phyloP scores from a whole-genome alignment of 2,113 vertebrate genomes.

The Podiceps cristatus region DNA sequence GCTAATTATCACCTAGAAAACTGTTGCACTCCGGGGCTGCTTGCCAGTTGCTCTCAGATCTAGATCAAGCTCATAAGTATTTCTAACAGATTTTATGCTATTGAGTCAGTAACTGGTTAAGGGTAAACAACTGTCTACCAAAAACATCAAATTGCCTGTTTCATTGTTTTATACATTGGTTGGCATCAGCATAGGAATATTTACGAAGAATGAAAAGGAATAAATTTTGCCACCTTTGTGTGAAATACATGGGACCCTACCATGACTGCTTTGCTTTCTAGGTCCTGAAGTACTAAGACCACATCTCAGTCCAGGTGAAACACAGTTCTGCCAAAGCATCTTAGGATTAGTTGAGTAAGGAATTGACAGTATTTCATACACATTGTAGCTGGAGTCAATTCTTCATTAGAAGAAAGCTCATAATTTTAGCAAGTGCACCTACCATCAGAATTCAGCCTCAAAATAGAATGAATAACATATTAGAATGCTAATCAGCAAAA shows the following conservation, averaged over 20 bases:
- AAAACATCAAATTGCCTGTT: slow-evolving; percentile 31
- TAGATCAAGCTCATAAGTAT: background rate
- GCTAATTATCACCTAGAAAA: background rate
- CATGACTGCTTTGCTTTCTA: background rate
- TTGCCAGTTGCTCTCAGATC: background rate
- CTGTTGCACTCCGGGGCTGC: background rate
- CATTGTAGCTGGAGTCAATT: background rate
- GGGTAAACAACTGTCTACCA: background rate
- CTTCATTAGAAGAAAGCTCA: slow-evolving; percentile 6
- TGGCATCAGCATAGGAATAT: background rate
- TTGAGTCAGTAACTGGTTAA: background rate
- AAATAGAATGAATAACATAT: background rate
- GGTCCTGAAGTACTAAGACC: background rate
- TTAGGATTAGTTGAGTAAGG: background rate
- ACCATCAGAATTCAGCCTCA: background rate
- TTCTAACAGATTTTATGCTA: background rate
- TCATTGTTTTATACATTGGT: background rate
- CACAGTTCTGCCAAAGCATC: slow-evolving; percentile 3
- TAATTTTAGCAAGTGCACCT: background rate
- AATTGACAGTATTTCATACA: background rate
- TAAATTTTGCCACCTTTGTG: slow-evolving; percentile 24
- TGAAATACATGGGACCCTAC: background rate
- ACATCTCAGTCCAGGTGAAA: slow-evolving; percentile 18
- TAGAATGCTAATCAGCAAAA: background rate
- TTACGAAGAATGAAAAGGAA: background rate